A percentile compares a stretch with the other conserved stretches of the same genome.
These are phyloP conservation scores for Atopsyche davidsoni DNA, from an alignment of 1,140 invertebrate species.

Conservation along the genomic window DNA sequence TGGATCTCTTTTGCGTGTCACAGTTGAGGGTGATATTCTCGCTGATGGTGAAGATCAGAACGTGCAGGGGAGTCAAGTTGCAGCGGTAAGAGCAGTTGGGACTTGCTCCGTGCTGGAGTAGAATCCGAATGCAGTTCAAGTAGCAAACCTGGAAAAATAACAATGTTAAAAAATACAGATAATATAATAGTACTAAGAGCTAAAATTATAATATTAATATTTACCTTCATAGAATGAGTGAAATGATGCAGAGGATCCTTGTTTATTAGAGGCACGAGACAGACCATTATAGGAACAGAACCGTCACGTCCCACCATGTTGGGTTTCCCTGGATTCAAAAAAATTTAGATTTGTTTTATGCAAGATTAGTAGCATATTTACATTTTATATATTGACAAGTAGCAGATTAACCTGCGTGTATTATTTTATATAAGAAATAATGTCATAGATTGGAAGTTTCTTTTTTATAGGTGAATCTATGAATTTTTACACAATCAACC, in stretches of 20 bases:
- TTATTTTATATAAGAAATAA: no score
- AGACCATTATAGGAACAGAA: slow-evolving; percentile 66
- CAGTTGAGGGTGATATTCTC: slow-evolving; percentile 66
- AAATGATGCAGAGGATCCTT: slow-evolving; percentile 69
- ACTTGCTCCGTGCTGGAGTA: slow-evolving; percentile 64
- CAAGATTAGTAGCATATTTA: no score
- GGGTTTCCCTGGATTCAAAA: slow-evolving; percentile 46
- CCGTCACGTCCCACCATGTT: slow-evolving; percentile 67
- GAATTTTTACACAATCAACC: no score
- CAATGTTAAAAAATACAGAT: slow-evolving; percentile 15
- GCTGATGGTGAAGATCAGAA: slow-evolving; percentile 65
- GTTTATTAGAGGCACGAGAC: slow-evolving; percentile 66
- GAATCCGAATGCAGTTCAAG: slow-evolving; percentile 64
- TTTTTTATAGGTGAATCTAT: no score
- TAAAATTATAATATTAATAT: not conserved
- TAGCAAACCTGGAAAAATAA: slow-evolving; percentile 57
- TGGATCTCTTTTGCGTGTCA: slow-evolving; percentile 55
- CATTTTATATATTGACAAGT: no score
- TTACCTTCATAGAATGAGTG: slow-evolving; percentile 67
- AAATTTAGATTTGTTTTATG: no score
- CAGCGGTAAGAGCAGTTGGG: slow-evolving; percentile 65
- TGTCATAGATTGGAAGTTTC: no score
- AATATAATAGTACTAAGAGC: not conserved
- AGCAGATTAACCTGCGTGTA: no score
- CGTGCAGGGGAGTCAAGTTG: slow-evolving; percentile 65